Base-by-base conservation (phyloP, 2,888 invertebrate genomes). In the Isotomurus palustris region DNA sequence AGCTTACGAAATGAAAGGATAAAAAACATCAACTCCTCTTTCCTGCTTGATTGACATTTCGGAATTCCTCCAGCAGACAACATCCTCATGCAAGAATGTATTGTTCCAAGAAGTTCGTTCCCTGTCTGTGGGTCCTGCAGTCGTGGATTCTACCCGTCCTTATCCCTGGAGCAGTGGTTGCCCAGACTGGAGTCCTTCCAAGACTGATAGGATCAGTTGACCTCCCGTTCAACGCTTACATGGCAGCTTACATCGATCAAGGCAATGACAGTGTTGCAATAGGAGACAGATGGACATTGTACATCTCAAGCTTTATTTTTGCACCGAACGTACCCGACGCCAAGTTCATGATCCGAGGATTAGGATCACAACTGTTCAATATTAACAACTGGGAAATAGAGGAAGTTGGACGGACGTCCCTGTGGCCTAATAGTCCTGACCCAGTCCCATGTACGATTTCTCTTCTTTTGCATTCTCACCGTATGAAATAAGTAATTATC, bases 401-500 rank as follows among this genome's bases (percentile, higher is more conserved):
- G 62, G 62, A 60, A 56, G 51, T 58, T 58, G 53, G 67, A 62
- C n/a, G 71, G 68, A 21, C 57, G 2, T 66, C 71, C 5, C 63
- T 63, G 47, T 72, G 72, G 72, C 71, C 72, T 38, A 72, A 72
- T 54, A 69, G 72, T 50, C 71, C 71, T 2, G 69, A 69, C 49
- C 61, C 67, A 45, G 54, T 71, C 45, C 71, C 72, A 19, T 60
- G 71, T 70, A 65, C 63, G 65, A 40, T n/a, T n/a, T n/a, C n/a
- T n/a, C n/a, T n/a, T n/a, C n/a, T n/a, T n/a, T n/a, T n/a, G n/a
- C n/a, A n/a, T n/a, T n/a, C n/a, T n/a, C n/a, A n/a, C n/a, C n/a
- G n/a, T n/a, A n/a, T n/a, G n/a, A n/a, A n/a, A n/a, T 27, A 32
- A 58, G 64, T 70, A n/a, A n/a, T n/a, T n/a, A n/a, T n/a, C n/a